Conservation (phyloP, 2,888 invertebrate species). For the Eledone cirrhosa region DNA sequence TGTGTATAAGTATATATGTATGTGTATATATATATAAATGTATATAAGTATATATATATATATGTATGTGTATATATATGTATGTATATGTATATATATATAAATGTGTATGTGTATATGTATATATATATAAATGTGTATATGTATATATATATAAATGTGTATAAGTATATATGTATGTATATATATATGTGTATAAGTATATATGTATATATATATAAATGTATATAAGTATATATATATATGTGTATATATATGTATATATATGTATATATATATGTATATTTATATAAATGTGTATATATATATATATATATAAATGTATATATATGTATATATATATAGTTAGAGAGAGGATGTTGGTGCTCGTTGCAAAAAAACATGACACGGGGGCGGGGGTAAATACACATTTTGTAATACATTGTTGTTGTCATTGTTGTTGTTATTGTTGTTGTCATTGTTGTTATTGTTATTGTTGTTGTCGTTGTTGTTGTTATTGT, state of each 20-base stretch:
- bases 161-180: not conserved
- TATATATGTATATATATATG: not conserved
- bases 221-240: not conserved
- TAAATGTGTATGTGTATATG: not conserved
- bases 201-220: not conserved
- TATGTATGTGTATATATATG: not conserved
- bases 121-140: not conserved
- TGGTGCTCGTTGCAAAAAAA: too few relatives aligned
- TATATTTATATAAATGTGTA: not conserved
- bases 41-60: not conserved
- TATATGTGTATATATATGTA: not conserved
- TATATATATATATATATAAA: not conserved
- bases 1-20: not conserved
- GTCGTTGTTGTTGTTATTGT: not conserved
- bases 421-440: not conserved
- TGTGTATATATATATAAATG: not conserved
- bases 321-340: not conserved
- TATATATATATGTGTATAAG: not conserved
- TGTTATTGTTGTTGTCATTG: not conserved
- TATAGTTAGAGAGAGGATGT: too few relatives aligned
- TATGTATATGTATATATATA: not conserved
- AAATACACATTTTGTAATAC: too few relatives aligned
- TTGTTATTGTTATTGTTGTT: not conserved
- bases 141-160: not conserved
- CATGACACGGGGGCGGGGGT: too few relatives aligned